Conservation (phyloP, 2,888 invertebrate species). For the Agonopterix subpropinquella region DNA sequence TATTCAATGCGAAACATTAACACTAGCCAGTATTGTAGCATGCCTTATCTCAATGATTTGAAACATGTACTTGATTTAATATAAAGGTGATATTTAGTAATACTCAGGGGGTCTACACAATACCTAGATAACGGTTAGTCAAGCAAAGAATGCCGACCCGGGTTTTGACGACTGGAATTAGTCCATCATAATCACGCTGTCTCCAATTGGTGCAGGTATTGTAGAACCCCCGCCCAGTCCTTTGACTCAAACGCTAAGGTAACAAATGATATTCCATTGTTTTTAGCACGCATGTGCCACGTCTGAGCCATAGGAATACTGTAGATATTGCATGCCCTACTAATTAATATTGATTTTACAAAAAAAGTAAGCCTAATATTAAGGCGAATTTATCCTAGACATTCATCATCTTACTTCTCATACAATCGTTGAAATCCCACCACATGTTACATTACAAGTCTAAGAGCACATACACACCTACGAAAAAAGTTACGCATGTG, state of each 20-base stretch:
- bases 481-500: conserved; percentile 15
- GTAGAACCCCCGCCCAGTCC: no score
- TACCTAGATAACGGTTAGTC: no score
- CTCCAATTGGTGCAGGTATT: no score
- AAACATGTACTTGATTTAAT: conserved; percentile 1
- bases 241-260: no score
- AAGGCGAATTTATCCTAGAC: conserved; percentile 36
- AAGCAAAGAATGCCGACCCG: no score
- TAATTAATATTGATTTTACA: conserved; percentile 19
- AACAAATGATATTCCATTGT: no score
- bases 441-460: not conserved
- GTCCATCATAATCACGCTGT: no score
- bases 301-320: not conserved
- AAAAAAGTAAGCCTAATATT: conserved; percentile 40
- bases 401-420: conserved; percentile 17
- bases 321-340: conserved; percentile 16
- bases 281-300: no score
- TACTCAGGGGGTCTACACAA: no score
- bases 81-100: not conserved
- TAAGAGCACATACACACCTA: conserved; percentile 6
- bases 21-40: conserved; percentile 16
- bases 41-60: not conserved
- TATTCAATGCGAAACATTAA: conserved; percentile 34
- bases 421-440: conserved; percentile 12
- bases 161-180: no score